Evolutionary conservation across 35 echinoderm and acorn worm genomes (phyloP).

Genomic region (Apostichopus californicus): DNA sequence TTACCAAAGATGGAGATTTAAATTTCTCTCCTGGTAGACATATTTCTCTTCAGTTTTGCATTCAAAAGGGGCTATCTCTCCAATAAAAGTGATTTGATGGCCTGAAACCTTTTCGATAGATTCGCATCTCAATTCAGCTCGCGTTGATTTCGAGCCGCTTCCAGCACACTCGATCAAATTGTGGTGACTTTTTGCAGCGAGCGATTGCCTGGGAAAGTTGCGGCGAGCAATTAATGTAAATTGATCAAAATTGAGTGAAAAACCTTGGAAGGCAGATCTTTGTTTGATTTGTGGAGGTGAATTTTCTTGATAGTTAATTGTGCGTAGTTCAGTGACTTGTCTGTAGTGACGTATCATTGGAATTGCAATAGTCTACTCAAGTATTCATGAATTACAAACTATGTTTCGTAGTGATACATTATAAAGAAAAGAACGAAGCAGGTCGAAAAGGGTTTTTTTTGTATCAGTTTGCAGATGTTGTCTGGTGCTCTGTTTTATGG

Average conservation of each 20-base stretch:
- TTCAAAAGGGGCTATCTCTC: background rate
- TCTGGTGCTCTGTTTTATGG: too few relatives aligned
- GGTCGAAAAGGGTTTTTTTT: too few relatives aligned
- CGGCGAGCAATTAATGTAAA: conserved; percentile 7
- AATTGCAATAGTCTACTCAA: too few relatives aligned
- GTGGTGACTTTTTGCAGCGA: background rate
- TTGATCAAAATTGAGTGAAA: conserved; percentile 19
- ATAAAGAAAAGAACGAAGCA: too few relatives aligned
- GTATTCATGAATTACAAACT: too few relatives aligned
- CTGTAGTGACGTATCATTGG: too few relatives aligned
- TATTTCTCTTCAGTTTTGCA: background rate
- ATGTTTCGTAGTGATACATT: too few relatives aligned
- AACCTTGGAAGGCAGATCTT: background rate
- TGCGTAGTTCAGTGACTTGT: too few relatives aligned
- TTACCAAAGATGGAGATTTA: background rate
- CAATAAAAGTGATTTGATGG: conserved; percentile 4
- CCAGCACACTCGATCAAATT: background rate
- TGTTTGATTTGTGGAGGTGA: background rate
- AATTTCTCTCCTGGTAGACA: background rate
- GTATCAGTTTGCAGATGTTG: too few relatives aligned
- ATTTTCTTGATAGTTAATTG: conserved; percentile 6
- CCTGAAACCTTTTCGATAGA: background rate
- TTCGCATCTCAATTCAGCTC: background rate
- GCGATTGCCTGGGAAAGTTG: background rate
- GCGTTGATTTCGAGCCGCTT: background rate